Evolutionary conservation across 2,888 invertebrate species (phyloP).

Genomic region (Zaprionus bogoriensis): DNA sequence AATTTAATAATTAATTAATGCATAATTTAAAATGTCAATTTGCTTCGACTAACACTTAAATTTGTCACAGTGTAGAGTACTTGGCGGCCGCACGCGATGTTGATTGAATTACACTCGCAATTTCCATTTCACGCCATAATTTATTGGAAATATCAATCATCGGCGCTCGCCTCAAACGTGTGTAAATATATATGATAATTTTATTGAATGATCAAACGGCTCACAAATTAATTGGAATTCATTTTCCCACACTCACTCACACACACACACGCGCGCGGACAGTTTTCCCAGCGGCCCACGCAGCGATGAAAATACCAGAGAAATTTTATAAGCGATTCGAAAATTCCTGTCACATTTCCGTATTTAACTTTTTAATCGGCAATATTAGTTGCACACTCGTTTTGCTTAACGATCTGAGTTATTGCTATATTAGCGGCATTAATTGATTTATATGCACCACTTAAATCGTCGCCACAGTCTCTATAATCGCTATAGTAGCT

Average conservation of each 20-base stretch:
- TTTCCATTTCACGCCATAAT: conserved; percentile 20
- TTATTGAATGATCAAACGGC: conserved; percentile 37
- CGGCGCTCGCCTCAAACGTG: conserved; percentile 8
- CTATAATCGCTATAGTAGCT: conserved; percentile 2
- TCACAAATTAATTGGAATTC: conserved; percentile 43
- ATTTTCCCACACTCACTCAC: background rate
- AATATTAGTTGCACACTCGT: conserved; percentile 45
- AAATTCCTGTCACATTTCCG: conserved; percentile 54
- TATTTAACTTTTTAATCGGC: conserved; percentile 58
- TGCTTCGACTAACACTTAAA: background rate
- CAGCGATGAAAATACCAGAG: background rate
- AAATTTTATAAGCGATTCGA: conserved; percentile 78
- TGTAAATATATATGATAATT: conserved; percentile 35
- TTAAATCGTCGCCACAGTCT: conserved; percentile 17
- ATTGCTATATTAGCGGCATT: conserved; percentile 20
- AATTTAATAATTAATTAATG: background rate
- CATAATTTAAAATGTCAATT: background rate
- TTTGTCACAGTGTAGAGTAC: conserved; percentile 58
- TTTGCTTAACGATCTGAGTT: conserved; percentile 29
- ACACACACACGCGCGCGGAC: conserved; percentile 6
- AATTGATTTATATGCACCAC: conserved; percentile 61
- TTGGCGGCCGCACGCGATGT: conserved; percentile 17
- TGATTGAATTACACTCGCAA: conserved; percentile 31
- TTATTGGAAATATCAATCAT: conserved; percentile 58
- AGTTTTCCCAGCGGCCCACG: conserved; percentile 8